Base-by-base conservation (phyloP, 2,888 invertebrate genomes). In the Diplazon laetatorius region DNA sequence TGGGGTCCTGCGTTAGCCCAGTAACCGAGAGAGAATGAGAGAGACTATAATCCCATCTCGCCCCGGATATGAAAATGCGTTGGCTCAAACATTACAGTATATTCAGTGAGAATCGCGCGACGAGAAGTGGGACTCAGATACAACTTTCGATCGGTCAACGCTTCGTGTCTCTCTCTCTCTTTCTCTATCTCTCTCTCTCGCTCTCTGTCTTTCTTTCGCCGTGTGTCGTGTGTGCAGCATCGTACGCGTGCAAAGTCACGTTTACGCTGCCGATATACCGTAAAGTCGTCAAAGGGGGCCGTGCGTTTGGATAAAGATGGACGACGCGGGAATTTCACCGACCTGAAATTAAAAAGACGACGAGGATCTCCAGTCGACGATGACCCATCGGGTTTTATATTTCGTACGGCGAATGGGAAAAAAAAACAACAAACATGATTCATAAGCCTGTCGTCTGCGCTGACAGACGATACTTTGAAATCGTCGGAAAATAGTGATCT, bases 311-410 rank as follows among this genome's bases (percentile, higher is more conserved):
- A 42, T 4, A 70, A 55, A 66, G 48, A 71, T 66, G 35, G 69
- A 71, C 69, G 55, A 82, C 50, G 80, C 16, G 65, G 78, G 82
- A n/a, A 89, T 90, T 89, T 90, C 90, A 87, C 89, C 84, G 90
- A 88, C 90, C 89, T 88, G 83, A 87, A 90, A 89, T 87, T n/a
- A n/a, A n/a, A n/a, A n/a, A n/a, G n/a, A n/a, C n/a, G n/a, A 83
- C 77, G 66, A 69, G 60, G 62, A 72, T 75, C 44, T 78, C 5
- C 25, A 14, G 48, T 18, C 48, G 20, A 39, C 62, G 42, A 42
- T 68, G 44, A 63, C 35, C 44, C 30, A n/a, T 10, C 9, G 22
- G 20, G 1, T 70, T 69, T 70, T 59, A 59, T 18, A 57, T 44
- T 57, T 44, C 20, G 18, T 9, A 35, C 30, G 55, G 44, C 71